A percentile compares a stretch with the other conserved stretches of the same genome.
phyloP scores from a whole-genome alignment of 2,797 vertebrate species.

The Graptemys geographica region DNA sequence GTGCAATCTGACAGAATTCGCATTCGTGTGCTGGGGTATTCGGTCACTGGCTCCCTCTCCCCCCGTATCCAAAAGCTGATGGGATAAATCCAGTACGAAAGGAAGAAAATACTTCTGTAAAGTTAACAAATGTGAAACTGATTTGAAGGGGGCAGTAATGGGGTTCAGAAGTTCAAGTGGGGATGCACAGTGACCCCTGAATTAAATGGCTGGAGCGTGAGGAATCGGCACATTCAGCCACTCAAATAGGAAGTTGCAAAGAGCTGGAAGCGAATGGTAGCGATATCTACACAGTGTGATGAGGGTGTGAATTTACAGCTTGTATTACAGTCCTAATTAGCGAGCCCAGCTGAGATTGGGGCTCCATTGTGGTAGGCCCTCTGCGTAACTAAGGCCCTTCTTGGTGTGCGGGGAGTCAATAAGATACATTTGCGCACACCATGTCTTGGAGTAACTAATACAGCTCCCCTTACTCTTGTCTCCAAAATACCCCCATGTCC shows the following conservation, averaged over 20 bases:
- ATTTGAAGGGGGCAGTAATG: neutral
- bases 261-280: neutral
- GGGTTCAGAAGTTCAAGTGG: neutral
- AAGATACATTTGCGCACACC: neutral
- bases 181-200: neutral
- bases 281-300: too few species aligned
- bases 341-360: neutral
- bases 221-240: accelerated
- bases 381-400: neutral
- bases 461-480: neutral
- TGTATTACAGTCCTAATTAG: neutral
- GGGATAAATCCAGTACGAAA: neutral
- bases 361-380: neutral
- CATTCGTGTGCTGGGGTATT: neutral
- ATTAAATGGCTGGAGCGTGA: neutral
- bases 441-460: neutral
- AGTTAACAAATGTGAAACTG: neutral
- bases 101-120: neutral
- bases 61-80: neutral
- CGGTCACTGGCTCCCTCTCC: accelerated
- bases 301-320: neutral
- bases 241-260: accelerated
- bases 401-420: neutral
- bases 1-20: neutral
- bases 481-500: neutral